Evolutionary conservation across 2,888 invertebrate species (phyloP).

Genomic region (Eustalomyia histrio): DNA sequence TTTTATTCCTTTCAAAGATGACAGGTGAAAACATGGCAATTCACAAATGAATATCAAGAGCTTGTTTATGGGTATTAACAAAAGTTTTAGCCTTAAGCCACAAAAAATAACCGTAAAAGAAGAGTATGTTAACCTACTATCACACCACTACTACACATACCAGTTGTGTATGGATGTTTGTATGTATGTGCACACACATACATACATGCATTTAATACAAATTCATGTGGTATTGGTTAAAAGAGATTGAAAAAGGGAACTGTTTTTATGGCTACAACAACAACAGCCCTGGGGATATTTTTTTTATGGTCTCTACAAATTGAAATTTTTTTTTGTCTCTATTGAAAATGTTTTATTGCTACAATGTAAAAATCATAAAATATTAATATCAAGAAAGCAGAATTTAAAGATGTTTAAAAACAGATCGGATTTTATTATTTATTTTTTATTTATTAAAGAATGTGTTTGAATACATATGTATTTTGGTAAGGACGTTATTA

Average conservation of each 20-base stretch:
- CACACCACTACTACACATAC: not conserved
- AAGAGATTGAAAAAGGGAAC: not conserved
- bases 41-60: conserved; percentile 2
- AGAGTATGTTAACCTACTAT: conserved; percentile 16
- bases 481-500: too few relatives aligned
- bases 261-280: conserved; percentile 15
- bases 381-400: conserved; percentile 21
- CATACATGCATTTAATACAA: not conserved
- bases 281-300: conserved; percentile 36
- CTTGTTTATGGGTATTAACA: conserved; percentile 9
- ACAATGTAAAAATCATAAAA: conserved; percentile 8
- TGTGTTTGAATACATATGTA: too few relatives aligned
- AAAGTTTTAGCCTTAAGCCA: conserved; percentile 17
- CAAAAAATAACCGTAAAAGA: conserved; percentile 18
- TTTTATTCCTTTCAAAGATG: conserved; percentile 10
- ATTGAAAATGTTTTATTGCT: conserved; percentile 3
- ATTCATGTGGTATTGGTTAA: conserved; percentile 20
- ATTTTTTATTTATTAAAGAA: not conserved
- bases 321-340: conserved; percentile 15
- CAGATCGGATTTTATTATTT: not conserved
- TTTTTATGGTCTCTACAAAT: conserved; percentile 32
- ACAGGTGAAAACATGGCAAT: conserved; percentile 33
- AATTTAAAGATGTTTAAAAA: conserved; percentile 28
- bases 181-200: too few relatives aligned
- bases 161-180: too few relatives aligned